These are phyloP conservation scores for Choristoneura fumiferana DNA, from an alignment of 1,140 invertebrate species.

Conservation along the genomic window DNA sequence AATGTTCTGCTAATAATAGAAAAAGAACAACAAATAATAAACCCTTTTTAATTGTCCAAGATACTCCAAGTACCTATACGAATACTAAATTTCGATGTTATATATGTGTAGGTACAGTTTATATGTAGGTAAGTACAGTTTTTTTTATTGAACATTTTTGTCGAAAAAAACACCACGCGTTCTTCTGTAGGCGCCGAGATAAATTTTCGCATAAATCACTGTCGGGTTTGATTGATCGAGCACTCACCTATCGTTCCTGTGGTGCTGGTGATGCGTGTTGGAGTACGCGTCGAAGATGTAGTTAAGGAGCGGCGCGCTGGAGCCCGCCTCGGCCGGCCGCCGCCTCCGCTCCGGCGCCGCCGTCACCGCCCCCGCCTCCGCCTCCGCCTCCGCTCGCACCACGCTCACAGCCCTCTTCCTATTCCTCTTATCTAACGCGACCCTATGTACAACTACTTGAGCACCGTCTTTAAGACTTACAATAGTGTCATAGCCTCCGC, in stretches of 20 bases:
- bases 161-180: too few species aligned
- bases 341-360: constrained; percentile 43
- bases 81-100: too few species aligned
- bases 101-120: too few species aligned
- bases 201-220: constrained; percentile 9
- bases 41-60: too few species aligned
- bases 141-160: too few species aligned
- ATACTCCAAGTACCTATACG: too few species aligned
- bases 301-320: constrained; percentile 66
- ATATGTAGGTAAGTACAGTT: too few species aligned
- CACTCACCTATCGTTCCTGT: constrained; percentile 66
- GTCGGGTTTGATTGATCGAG: not conserved
- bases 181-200: not conserved
- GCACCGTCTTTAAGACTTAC: constrained; percentile 36
- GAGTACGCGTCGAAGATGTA: constrained; percentile 74
- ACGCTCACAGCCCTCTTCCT: constrained; percentile 52
- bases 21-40: too few species aligned
- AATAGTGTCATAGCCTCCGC: constrained; percentile 25
- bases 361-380: constrained; percentile 33
- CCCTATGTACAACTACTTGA: constrained; percentile 35
- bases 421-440: constrained; percentile 30
- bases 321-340: constrained; percentile 61
- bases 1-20: too few species aligned
- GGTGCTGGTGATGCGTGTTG: constrained; percentile 68
- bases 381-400: constrained; percentile 34